Evolutionary conservation across 2,797 vertebrate genomes (phyloP).

Genomic region (Fringilla coelebs): DNA sequence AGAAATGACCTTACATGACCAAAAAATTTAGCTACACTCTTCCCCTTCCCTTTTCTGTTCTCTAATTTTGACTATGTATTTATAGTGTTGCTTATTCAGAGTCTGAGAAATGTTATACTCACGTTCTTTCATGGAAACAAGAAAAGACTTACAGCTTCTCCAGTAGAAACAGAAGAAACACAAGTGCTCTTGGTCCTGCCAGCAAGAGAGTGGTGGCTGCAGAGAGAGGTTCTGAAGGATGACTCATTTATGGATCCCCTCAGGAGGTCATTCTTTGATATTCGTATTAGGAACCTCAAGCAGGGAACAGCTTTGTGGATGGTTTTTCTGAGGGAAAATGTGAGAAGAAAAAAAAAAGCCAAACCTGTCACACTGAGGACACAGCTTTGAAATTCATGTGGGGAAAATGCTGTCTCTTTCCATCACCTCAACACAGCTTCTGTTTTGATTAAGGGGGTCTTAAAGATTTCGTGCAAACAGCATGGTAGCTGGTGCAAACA

Average conservation of each 20-base stretch:
- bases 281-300: constrained; percentile 64
- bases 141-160: constrained; percentile 66
- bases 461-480: neutral
- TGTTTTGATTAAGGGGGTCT: neutral
- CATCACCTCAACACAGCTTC: neutral
- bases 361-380: neutral
- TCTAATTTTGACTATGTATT: neutral
- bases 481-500: neutral
- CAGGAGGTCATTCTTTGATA: constrained; percentile 61
- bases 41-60: neutral
- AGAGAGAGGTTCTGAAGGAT: constrained; percentile 65
- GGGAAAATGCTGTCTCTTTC: neutral
- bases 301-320: constrained; percentile 70
- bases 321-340: constrained; percentile 55
- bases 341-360: neutral
- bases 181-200: constrained; percentile 54
- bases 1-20: neutral
- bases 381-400: neutral
- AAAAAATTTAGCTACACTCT: neutral
- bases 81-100: neutral
- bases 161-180: constrained; percentile 62
- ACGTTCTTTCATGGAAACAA: neutral
- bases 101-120: neutral
- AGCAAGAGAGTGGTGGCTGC: constrained; percentile 56
- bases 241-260: constrained; percentile 66